A percentile compares a stretch with the other conserved stretches of the same genome.
Conservation (phyloP, 2,888 invertebrate species). For the Agonopterix alstromeriana region DNA sequence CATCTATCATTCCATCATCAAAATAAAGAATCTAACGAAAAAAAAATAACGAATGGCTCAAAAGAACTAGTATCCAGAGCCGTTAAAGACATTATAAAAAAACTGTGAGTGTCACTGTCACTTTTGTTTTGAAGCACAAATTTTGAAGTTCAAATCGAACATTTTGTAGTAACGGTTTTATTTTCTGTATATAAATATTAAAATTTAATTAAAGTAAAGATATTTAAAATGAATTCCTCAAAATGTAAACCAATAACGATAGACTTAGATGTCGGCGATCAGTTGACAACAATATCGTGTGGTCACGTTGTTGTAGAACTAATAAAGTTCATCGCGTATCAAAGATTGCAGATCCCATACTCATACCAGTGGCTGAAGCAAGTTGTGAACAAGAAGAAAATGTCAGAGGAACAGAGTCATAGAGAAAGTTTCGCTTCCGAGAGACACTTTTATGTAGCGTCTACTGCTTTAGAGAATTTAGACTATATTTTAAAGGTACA, state of each 20-base stretch:
- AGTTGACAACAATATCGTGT: constrained; percentile 74
- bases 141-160: no score
- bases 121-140: no score
- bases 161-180: no score
- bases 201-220: no score
- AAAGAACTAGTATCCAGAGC: no score
- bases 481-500: constrained; percentile 59
- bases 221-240: not conserved
- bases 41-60: no score
- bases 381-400: constrained; percentile 51
- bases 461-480: constrained; percentile 57
- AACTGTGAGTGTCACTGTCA: no score
- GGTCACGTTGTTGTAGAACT: constrained; percentile 75
- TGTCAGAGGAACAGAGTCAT: constrained; percentile 21
- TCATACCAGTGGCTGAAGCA: constrained; percentile 68
- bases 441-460: constrained; percentile 55
- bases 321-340: constrained; percentile 74
- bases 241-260: constrained; percentile 32
- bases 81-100: no score
- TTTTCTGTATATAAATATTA: no score
- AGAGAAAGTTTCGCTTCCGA: constrained; percentile 58
- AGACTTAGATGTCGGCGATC: constrained; percentile 63
- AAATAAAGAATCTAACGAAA: no score
- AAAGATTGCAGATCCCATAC: constrained; percentile 74
- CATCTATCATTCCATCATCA: no score